Base-by-base conservation (phyloP, 2,888 invertebrate species). In the Polietes domitor region DNA sequence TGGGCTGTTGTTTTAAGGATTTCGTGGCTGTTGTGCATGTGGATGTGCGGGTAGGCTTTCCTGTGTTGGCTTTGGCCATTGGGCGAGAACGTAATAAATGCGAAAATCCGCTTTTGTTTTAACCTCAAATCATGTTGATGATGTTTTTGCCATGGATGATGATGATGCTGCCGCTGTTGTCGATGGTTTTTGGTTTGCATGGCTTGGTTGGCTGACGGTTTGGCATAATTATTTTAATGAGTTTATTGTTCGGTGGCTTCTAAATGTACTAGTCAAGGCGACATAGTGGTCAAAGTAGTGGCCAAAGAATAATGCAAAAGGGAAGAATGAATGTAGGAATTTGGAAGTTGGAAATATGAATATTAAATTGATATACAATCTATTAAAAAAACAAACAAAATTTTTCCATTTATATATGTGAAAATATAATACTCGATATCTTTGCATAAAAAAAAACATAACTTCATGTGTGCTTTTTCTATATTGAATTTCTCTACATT, bases 21-120 rank as follows among this genome's bases (percentile, higher is more conserved):
- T 68, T 43, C 1, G 3, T 41, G 6, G 12, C n/a, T 47, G 24
- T 70, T 70, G 70, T 10, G 37, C 37, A 7, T 37, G 7, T 37
- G 41, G 53, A n/a, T 53, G 9, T 58, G 10, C 0, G 17, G 2
- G 58, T 58, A 28, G 37, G 19, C 61, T 28, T 28, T 28, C 37
- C 37, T 37, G 37, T 3, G 37, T 17, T 41, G 37, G 65, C 10
- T 63, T 7, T 9, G 17, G 37, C n/a, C 15, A 17, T 17, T 19
- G 15, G 32, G 32, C 0, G 21, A 17, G 19, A 41, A 41, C 32
- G 65, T 41, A 21, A 3, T 65, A 65, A 32, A 55, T 71, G 43
- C 37, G 10, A 63, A 87, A 90, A 91, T 90, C 89, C 88, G 89
- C 89, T 91, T 90, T 90, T 88, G 88, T 89, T 88, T 89, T 88